A percentile compares a stretch with the other conserved stretches of the same genome.
Evolutionary conservation across 2,888 invertebrate species (phyloP).

Genomic region (Lochmaea crataegi): DNA sequence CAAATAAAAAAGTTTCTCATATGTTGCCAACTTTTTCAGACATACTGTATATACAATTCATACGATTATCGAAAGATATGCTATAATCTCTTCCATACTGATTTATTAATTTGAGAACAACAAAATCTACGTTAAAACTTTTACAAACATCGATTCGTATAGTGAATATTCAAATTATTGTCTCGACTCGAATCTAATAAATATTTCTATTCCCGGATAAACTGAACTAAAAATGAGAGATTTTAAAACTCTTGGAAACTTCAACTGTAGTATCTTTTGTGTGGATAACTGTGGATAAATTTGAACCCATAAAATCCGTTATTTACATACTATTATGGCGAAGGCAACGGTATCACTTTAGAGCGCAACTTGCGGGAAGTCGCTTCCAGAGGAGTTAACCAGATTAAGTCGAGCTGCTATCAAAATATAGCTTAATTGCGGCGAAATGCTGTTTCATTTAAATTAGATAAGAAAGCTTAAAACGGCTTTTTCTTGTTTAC

Average conservation of each 20-base stretch:
- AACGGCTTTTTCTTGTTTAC: constrained; percentile 29
- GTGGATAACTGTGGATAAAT: constrained; percentile 31
- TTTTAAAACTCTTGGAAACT: neutral
- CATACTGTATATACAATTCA: no score
- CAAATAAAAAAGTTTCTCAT: no score
- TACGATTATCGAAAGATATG: no score
- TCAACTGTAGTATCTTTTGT: constrained; percentile 26
- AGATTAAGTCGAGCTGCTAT: constrained; percentile 38
- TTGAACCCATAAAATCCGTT: constrained; percentile 38
- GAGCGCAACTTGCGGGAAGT: constrained; percentile 30
- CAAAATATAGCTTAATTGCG: constrained; percentile 39
- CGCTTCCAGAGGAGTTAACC: constrained; percentile 35
- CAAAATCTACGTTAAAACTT: no score
- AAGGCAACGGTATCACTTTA: constrained; percentile 36
- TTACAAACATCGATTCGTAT: no score
- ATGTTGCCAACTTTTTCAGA: no score
- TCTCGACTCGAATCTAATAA: no score
- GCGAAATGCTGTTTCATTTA: constrained; percentile 37
- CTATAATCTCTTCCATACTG: no score
- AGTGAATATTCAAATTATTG: no score
- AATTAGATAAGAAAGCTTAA: constrained; percentile 38
- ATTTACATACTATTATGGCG: constrained; percentile 40
- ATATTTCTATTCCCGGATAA: no score
- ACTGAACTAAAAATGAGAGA: neutral
- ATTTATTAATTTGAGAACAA: no score